Base-by-base conservation (phyloP, 2,113 vertebrate genomes). In the Gorsachius goisagi region DNA sequence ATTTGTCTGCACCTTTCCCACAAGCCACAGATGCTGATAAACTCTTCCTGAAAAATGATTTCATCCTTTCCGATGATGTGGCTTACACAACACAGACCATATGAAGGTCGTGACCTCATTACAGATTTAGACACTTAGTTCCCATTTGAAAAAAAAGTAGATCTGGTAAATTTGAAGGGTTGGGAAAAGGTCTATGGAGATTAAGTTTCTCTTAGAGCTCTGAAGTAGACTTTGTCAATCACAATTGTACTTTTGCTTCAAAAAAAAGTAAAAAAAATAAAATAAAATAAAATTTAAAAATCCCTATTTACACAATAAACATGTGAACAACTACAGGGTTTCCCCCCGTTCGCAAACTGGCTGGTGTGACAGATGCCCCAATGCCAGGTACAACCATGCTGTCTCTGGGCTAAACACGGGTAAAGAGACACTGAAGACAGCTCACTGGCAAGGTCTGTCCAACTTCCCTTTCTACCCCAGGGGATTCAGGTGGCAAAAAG, bases 401-500 rank as follows among this genome's bases (percentile, higher is more conserved):
- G 2, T 13, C 56, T 35, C 60, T 77, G 11, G 1, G 26, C 2
- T 7, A 14, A 81, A 15, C 19, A 4, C 3, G 11, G n/a, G 26
- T 14, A 20, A 68, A 66, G 55, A 55, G 27, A 55, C 5, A 24
- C 0, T 24, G 41, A 32, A 35, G 35, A 66, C 15, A 88, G 30
- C 44, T 41, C 0, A 1, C 1, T 3, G 9, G 5, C 24, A 23
- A 7, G 50, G 5, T 16, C 47, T 37, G 11, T 24, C 74, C 56
- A 45, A 6, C 56, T 45, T 44, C 32, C 49, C 50, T 21, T 69
- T 60, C 49, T 19, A 27, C 53, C 58, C 32, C 24, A 22, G 37
- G 50, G 62, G 71, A 77, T 49, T 35, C 30, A 28, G 45, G 45
- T 2, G 5, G 69, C 45, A 69, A 89, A 93, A 90, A 62, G 49